Conservation (phyloP, 2,888 invertebrate species). For the Drosophila lutescens region DNA sequence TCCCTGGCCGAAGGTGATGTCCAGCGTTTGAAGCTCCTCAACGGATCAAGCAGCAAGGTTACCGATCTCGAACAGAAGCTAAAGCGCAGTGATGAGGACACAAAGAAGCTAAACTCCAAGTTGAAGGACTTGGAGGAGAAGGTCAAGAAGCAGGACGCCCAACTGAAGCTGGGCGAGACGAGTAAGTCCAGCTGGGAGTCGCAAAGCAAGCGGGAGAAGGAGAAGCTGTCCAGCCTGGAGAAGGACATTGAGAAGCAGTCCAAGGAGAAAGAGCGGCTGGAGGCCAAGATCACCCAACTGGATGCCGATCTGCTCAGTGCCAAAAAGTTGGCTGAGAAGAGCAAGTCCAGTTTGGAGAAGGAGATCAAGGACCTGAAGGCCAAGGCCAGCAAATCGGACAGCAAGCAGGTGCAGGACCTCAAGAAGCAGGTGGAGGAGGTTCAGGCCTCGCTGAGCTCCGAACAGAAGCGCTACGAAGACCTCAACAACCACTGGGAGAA, state of each 20-base stretch:
- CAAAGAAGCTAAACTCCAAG: conserved; percentile 86
- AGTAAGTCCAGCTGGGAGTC: conserved; percentile 84
- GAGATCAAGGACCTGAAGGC: conserved; percentile 91
- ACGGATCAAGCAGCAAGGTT: conserved; percentile 86
- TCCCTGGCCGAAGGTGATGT: conserved; percentile 86
- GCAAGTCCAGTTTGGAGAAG: conserved; percentile 89
- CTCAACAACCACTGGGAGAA: conserved; percentile 93
- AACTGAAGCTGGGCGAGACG: conserved; percentile 85
- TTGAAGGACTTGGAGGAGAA: conserved; percentile 85
- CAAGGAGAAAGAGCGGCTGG: conserved; percentile 88
- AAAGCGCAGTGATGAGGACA: conserved; percentile 89
- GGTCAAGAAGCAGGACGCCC: conserved; percentile 85
- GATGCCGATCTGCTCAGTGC: conserved; percentile 86
- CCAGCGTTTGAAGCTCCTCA: conserved; percentile 74
- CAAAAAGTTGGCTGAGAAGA: conserved; percentile 88
- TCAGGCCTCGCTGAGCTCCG: conserved; percentile 88
- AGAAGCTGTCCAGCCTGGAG: conserved; percentile 85
- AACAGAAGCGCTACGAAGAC: conserved; percentile 91
- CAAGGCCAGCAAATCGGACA: conserved; percentile 87
- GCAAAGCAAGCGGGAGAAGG: conserved; percentile 85
- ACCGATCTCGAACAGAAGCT: conserved; percentile 88
- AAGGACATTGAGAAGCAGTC: conserved; percentile 88
- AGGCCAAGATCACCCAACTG: conserved; percentile 87
- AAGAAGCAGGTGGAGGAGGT: conserved; percentile 86
- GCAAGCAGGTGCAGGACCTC: conserved; percentile 88